These are phyloP conservation scores for Artibeus lituratus DNA, from an alignment of 2,797 vertebrate species.

Conservation along the genomic window DNA sequence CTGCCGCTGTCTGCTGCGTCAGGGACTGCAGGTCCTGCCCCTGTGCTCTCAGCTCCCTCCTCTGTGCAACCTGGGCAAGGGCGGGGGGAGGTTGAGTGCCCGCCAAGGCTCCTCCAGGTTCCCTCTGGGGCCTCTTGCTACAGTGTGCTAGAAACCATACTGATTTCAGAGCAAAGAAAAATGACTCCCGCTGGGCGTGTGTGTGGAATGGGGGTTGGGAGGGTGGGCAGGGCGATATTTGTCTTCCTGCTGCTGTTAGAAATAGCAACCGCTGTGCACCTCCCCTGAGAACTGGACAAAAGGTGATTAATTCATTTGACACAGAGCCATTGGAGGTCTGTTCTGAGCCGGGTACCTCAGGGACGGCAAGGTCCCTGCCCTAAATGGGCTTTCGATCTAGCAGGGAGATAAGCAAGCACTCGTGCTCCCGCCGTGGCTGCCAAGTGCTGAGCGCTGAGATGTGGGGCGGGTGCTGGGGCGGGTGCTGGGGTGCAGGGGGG, in stretches of 20 bases:
- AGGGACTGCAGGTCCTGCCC: background rate
- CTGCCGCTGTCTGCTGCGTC: background rate
- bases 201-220: background rate
- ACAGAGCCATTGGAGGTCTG: conserved; percentile 34
- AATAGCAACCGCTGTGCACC: conserved; percentile 36
- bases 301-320: conserved; percentile 29
- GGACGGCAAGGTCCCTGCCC: background rate
- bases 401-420: background rate
- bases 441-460: background rate
- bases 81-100: background rate
- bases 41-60: background rate
- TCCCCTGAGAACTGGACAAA: conserved; percentile 30
- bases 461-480: rapidly evolving
- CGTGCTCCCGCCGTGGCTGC: background rate
- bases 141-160: conserved; percentile 11
- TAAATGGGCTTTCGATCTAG: background rate
- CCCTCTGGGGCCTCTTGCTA: background rate
- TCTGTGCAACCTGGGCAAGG: background rate
- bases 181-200: background rate
- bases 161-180: background rate
- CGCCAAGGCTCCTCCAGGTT: background rate
- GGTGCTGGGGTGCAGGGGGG: rapidly evolving
- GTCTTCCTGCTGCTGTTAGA: conserved; percentile 58
- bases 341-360: background rate
- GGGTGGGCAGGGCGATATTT: background rate